Base-by-base conservation (phyloP, 2,888 invertebrate species). In the Sinodicranocentrus sp. region DNA sequence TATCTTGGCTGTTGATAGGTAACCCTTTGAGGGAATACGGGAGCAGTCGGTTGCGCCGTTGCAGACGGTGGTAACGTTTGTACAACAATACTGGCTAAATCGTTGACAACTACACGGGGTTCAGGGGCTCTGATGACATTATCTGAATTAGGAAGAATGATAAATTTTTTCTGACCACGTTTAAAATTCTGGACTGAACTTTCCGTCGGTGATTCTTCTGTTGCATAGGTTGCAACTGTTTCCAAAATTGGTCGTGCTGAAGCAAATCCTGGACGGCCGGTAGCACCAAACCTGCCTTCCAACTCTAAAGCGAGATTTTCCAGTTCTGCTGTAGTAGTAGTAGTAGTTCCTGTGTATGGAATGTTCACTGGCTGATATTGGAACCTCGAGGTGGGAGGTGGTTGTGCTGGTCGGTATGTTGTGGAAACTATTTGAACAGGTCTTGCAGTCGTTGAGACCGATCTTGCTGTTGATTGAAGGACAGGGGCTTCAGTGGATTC, bases 301-400 rank as follows among this genome's bases (percentile, higher is more conserved):
- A 82, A 43, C 21, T 82, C 82, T 0, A 82, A 39, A 0, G 82
- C 82, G 3, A 82, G 28, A 39, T 75, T 82, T 39, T 82, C 82
- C 43, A 82, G 25, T 8, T 33, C 70, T 15, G 68, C 67, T 2
- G 82, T 75, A 5, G 75, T 65, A 19, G 68, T 13, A 0, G 61
- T 25, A 0, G 33, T 17, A 8, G 72, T 72, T 0, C 25, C 10
- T 19, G 44, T 43, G 67, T 73, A 73, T 23, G 80, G 80, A 17
- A 67, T 23, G n/a, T 67, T 65, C 23, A 65, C 43, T 13, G 73
- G 54, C 28, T 73, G 26, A 13, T 73, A 75, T 43, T 67, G 28
- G 23, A 25, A 79, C 44, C 73, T 54, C 0, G 80, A 33, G 8
- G 68, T 73, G 10, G 80, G 72, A 6, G 70, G 25, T 48, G 57